Evolutionary conservation across 2,113 vertebrate genomes (phyloP), one percentile per base, ranked within the genome.

Genomic region (Pionites leucogaster): DNA sequence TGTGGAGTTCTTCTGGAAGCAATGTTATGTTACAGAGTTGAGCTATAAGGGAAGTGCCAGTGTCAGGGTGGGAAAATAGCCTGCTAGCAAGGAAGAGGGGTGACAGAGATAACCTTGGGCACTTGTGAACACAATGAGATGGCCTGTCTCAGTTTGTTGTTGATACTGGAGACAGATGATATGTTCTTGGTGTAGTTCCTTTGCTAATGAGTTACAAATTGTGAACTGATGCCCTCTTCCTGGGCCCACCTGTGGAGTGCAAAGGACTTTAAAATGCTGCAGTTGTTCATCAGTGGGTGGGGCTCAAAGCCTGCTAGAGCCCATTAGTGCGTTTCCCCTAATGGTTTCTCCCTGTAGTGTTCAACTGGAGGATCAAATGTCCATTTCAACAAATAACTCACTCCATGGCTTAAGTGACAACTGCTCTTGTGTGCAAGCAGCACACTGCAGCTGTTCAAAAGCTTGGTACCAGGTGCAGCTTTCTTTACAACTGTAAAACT

Each of bases 361-460:
- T 52, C 62, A 5, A 29, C 69, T 55, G 49, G 55, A 52, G 75
- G 83, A 88, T 96, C 81, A 35, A 19, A 64, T 92, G 60, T 93
- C 75, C 17, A 3, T 39, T 63, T 88, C 89, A 83, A 87, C 74
- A 88, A 90, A 87, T 87, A 88, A 93, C 91, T 84, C 70, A 35
- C 41, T 84, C 39, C 0, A 3, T 20, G 75, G 69, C 42, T 75
- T 68, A 86, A 82, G 68, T 74, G 63, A 64, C 95, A 97, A 86
- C 82, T 78, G 68, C 64, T 84, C 18, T 33, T 0, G 2, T 24
- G 44, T 79, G 50, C 94, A 82, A 94, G 89, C 95, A 92, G 69
- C 93, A 63, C 71, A 20, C 22, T 68, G 85, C 90, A 94, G 95
- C 93, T 95, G 84, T 88, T 82, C 17, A 18, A 17, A 85, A 91